Percentiles rank a stretch among this genome's conserved stretches.
Evolutionary conservation across 2,888 invertebrate genomes (phyloP).

Genomic region (Quadroppia sp.): DNA sequence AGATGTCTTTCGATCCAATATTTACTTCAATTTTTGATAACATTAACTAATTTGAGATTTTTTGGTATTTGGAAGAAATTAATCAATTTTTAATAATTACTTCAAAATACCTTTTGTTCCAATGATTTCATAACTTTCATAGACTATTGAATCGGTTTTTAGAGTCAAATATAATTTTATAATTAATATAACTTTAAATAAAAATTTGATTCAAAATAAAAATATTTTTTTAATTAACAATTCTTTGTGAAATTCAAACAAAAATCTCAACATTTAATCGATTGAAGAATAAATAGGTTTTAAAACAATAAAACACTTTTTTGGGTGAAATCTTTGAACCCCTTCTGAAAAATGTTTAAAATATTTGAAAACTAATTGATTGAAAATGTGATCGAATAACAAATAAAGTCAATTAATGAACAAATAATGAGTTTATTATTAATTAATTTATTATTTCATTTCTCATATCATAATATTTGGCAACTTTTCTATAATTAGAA

Average conservation of each 20-base stretch:
- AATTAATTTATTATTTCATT: slow-evolving; percentile 7
- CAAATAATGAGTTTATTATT: too few species aligned
- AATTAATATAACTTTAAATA: background rate
- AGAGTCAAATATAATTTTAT: background rate
- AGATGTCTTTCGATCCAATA: background rate
- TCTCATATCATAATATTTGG: background rate
- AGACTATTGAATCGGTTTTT: background rate
- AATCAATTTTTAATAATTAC: background rate
- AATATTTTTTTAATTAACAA: background rate
- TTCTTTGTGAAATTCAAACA: background rate
- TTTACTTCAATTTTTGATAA: background rate
- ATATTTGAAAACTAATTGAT: background rate
- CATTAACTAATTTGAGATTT: background rate
- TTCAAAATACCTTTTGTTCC: slow-evolving; percentile 15
- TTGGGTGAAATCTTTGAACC: too few species aligned
- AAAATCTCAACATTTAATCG: too few species aligned
- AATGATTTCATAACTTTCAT: background rate
- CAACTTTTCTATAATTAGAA: background rate
- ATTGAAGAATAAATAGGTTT: background rate
- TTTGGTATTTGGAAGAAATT: slow-evolving; percentile 5
- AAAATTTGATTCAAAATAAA: background rate
- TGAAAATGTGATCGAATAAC: background rate
- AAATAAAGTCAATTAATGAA: background rate
- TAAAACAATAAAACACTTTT: too few species aligned
- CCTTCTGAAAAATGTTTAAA: too few species aligned